Evolutionary conservation across 2,797 vertebrate genomes (phyloP).

Genomic region (Fistularia tabacaria): DNA sequence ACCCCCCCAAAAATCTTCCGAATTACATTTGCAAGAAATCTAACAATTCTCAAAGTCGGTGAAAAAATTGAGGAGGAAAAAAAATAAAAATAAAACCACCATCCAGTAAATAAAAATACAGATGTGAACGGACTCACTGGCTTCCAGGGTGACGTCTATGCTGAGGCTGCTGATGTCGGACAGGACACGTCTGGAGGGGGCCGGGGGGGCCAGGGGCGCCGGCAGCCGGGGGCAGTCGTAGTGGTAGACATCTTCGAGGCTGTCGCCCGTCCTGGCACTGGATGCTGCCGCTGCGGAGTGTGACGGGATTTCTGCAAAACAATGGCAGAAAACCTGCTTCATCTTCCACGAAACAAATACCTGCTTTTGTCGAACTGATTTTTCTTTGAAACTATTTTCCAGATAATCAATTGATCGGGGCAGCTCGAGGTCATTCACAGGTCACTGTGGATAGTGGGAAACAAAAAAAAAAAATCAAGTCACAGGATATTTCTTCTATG

Average conservation of each 20-base stretch:
- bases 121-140: constrained; percentile 32
- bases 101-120: not conserved
- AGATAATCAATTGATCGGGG: too few species aligned
- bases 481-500: too few species aligned
- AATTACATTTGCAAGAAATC: too few species aligned
- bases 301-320: constrained; percentile 43
- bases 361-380: not conserved
- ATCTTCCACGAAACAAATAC: not conserved
- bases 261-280: constrained; percentile 63
- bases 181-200: constrained; percentile 78
- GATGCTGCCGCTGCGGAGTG: constrained; percentile 27
- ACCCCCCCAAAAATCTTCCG: too few species aligned
- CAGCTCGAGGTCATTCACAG: too few species aligned
- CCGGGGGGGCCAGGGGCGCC: constrained; percentile 65
- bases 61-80: too few species aligned
- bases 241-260: constrained; percentile 81
- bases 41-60: too few species aligned
- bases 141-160: constrained; percentile 67
- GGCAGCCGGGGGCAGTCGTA: constrained; percentile 85
- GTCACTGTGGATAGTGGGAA: too few species aligned
- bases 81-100: not conserved
- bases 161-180: constrained; percentile 79
- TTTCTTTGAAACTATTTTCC: too few species aligned
- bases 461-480: too few species aligned
- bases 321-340: too few species aligned